Evolutionary conservation across 2,888 invertebrate genomes (phyloP).

Genomic region (Agriopis leucophaearia): DNA sequence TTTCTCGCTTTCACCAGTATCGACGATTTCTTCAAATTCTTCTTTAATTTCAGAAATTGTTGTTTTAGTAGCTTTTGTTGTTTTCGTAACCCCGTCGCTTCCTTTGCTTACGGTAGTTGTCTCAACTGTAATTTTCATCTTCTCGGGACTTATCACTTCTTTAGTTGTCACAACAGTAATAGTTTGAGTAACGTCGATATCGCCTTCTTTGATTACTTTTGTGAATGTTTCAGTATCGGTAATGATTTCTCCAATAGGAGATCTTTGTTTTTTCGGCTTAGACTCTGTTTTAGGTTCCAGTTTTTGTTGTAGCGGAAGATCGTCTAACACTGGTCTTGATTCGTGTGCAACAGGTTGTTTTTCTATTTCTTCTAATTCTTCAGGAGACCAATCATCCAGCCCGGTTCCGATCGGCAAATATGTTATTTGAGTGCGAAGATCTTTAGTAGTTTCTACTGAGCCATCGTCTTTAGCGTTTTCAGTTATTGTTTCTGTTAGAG

Average conservation of each 20-base stretch:
- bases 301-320: conserved; percentile 60
- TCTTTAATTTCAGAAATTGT: conserved; percentile 82
- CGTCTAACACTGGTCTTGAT: conserved; percentile 57
- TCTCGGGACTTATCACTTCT: conserved; percentile 82
- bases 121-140: conserved; percentile 79
- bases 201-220: conserved; percentile 77
- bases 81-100: conserved; percentile 79
- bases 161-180: conserved; percentile 82
- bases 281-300: conserved; percentile 54
- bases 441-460: conserved; percentile 80
- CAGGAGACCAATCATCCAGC: conserved; percentile 80
- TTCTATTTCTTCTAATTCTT: conserved; percentile 75
- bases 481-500: conserved; percentile 78
- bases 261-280: conserved; percentile 73
- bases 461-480: conserved; percentile 77
- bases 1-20: conserved; percentile 80
- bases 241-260: conserved; percentile 80
- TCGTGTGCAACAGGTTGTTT: conserved; percentile 64
- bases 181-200: conserved; percentile 78
- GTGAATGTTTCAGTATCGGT: conserved; percentile 80
- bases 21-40: conserved; percentile 80
- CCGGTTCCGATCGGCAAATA: conserved; percentile 79
- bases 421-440: conserved; percentile 80
- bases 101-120: conserved; percentile 81
- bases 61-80: conserved; percentile 82